Percentiles rank a stretch among this genome's conserved stretches.
These are phyloP conservation scores for Aphrophora alni DNA, from an alignment of 2,888 invertebrate genomes.

Conservation along the genomic window DNA sequence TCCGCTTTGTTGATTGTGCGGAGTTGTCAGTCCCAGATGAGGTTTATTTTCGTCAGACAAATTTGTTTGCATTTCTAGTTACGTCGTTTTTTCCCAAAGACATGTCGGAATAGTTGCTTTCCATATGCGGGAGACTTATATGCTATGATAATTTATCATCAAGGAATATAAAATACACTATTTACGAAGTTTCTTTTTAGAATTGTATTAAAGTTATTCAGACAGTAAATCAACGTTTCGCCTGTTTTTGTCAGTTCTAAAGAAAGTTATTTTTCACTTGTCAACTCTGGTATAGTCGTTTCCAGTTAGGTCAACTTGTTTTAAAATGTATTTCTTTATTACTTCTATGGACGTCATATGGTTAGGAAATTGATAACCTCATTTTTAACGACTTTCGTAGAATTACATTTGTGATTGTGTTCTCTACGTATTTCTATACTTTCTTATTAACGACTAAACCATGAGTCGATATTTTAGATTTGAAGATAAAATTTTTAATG, in stretches of 20 bases:
- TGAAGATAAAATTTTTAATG: no score
- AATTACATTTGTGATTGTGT: no score
- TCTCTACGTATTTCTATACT: no score
- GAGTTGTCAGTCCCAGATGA: not conserved
- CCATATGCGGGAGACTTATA: not conserved
- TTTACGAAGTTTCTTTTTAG: not conserved
- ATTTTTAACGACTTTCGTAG: no score
- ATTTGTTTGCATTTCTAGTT: constrained; percentile 6
- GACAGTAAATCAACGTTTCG: not conserved
- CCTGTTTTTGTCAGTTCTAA: not conserved
- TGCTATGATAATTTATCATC: not conserved
- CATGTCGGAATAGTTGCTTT: not conserved
- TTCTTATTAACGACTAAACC: no score
- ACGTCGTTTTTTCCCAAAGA: not conserved
- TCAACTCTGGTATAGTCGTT: not conserved
- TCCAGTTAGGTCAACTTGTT: not conserved
- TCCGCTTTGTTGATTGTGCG: not conserved
- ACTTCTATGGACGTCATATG: no score
- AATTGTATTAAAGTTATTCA: not conserved
- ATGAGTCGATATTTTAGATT: no score
- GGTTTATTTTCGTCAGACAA: not conserved
- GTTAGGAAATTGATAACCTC: no score
- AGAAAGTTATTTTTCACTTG: not conserved
- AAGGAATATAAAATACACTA: not conserved
- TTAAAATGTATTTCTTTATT: not conserved